phyloP scores from a whole-genome alignment of 2,113 vertebrate genomes.

The Edolisoma coerulescens region DNA sequence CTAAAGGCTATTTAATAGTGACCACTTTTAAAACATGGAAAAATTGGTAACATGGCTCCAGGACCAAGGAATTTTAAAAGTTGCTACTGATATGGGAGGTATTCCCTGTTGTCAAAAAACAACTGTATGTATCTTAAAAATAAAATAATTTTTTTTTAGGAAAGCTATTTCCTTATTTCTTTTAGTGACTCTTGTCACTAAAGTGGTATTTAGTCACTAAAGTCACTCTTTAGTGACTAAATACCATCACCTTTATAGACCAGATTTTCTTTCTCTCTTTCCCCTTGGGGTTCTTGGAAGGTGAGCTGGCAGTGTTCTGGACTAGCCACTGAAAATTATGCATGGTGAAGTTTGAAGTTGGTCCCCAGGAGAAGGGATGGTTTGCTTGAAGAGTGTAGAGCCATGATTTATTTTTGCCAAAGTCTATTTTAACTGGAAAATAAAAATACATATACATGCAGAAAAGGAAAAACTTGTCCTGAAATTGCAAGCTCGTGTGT shows the following conservation, averaged over 20 bases:
- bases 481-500: not conserved
- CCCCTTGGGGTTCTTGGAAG: not conserved
- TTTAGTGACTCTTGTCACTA: constrained; percentile 10
- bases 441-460: constrained; percentile 3
- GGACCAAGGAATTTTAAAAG: not conserved
- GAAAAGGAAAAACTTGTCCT: constrained; percentile 34
- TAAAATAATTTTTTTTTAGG: not conserved
- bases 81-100: not conserved
- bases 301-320: constrained; percentile 61
- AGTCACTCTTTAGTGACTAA: too few relatives aligned
- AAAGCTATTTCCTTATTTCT: constrained; percentile 47
- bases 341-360: not conserved
- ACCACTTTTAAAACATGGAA: constrained; percentile 37
- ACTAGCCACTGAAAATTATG: not conserved
- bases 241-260: not conserved
- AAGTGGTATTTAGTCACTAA: too few relatives aligned
- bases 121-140: not conserved
- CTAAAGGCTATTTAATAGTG: not conserved
- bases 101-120: constrained; percentile 26
- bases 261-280: not conserved
- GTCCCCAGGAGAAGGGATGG: not conserved
- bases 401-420: constrained; percentile 17
- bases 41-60: not conserved
- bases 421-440: constrained; percentile 29
- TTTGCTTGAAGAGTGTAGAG: not conserved